Evolutionary conservation across 2,797 vertebrate species (phyloP).

Genomic region (Tokudaia tokunoshimensis): DNA sequence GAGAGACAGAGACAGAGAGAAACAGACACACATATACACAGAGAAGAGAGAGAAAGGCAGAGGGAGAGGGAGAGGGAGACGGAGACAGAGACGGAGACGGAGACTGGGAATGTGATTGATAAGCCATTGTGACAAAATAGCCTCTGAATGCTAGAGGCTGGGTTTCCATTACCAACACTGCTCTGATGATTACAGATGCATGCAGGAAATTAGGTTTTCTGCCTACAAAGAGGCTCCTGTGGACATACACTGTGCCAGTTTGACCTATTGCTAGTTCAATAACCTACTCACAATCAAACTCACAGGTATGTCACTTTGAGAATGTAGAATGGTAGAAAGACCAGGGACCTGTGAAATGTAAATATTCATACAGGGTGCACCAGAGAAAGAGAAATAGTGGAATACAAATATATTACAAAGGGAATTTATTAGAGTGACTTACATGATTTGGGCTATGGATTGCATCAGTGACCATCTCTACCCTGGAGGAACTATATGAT

Average conservation of each 20-base stretch:
- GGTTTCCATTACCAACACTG: background rate
- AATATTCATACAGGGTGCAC: background rate
- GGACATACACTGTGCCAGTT: background rate
- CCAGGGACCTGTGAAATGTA: background rate
- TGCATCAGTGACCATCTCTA: background rate
- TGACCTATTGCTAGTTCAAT: background rate
- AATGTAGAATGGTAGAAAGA: background rate
- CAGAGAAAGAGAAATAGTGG: background rate
- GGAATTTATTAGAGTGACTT: background rate
- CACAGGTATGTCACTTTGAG: background rate
- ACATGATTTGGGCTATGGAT: background rate
- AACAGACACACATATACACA: background rate
- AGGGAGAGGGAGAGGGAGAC: too few relatives aligned
- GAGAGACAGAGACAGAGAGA: too few relatives aligned
- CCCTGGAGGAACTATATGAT: background rate
- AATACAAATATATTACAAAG: background rate
- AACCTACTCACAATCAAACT: background rate
- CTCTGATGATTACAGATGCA: background rate
- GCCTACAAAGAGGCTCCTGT: background rate
- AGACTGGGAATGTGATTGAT: background rate
- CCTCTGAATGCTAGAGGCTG: background rate
- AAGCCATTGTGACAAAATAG: background rate
- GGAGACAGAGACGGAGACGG: too few relatives aligned
- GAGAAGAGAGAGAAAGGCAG: background rate
- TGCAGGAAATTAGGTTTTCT: conserved; percentile 2